Conservation (phyloP, 2,888 invertebrate species). For the Stramonita haemastoma region DNA sequence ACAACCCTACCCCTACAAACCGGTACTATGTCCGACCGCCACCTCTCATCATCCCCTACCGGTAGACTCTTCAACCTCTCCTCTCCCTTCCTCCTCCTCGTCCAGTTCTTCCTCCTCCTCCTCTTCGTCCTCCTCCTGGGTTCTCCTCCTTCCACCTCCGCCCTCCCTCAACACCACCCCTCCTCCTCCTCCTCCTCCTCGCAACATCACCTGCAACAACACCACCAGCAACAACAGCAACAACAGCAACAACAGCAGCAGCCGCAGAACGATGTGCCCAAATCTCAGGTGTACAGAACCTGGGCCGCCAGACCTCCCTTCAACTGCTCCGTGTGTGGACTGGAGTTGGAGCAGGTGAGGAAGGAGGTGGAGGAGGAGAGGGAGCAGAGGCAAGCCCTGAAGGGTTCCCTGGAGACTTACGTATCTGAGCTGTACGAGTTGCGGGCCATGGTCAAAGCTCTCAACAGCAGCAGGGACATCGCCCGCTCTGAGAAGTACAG, state of each 20-base stretch:
- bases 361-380: conserved; percentile 49
- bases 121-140: too few relatives aligned
- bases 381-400: conserved; percentile 47
- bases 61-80: too few relatives aligned
- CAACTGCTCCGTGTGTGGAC: conserved; percentile 50
- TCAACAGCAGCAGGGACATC: conserved; percentile 31
- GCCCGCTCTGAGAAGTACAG: conserved; percentile 27
- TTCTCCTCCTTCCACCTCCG: too few relatives aligned
- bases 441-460: conserved; percentile 36
- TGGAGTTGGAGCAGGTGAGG: conserved; percentile 47
- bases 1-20: too few relatives aligned
- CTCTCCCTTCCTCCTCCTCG: too few relatives aligned
- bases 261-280: neutral
- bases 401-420: conserved; percentile 50
- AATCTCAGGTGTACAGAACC: neutral
- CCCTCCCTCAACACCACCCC: too few relatives aligned
- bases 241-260: neutral
- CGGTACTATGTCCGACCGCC: too few relatives aligned
- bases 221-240: neutral
- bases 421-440: conserved; percentile 51
- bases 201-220: neutral
- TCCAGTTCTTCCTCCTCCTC: too few relatives aligned
- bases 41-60: too few relatives aligned
- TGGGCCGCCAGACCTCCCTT: neutral
- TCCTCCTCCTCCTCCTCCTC: neutral